Evolutionary conservation across 2,888 invertebrate species (phyloP).

Genomic region (Phymatocera aterrima): DNA sequence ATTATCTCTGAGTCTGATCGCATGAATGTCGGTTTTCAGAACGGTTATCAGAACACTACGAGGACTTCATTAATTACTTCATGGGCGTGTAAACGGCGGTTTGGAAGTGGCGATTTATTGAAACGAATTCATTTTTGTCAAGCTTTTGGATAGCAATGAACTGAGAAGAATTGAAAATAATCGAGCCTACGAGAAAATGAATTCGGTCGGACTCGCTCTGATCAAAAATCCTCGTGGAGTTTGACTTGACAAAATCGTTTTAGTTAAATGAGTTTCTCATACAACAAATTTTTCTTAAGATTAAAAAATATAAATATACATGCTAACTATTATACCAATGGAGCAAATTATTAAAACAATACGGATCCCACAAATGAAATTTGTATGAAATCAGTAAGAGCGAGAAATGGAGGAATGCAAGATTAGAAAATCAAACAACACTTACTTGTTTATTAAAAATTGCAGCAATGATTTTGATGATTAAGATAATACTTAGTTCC

Average conservation of each 20-base stretch:
- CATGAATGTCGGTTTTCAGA: not conserved
- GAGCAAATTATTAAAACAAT: too few relatives aligned
- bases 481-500: not conserved
- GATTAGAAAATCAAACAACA: not conserved
- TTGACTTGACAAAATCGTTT: too few relatives aligned
- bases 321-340: too few relatives aligned
- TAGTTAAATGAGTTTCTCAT: too few relatives aligned
- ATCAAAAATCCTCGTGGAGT: too few relatives aligned
- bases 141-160: not conserved
- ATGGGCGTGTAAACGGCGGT: not conserved
- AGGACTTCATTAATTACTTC: not conserved
- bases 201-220: too few relatives aligned
- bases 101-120: not conserved
- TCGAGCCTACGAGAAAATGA: not conserved
- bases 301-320: too few relatives aligned
- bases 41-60: not conserved
- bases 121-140: too few relatives aligned
- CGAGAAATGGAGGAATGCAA: not conserved
- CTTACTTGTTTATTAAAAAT: constrained; percentile 39
- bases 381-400: not conserved
- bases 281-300: too few relatives aligned
- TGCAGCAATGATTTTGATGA: not conserved
- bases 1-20: not conserved
- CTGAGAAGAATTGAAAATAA: not conserved
- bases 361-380: not conserved